These are phyloP conservation scores for Pterostichus niger DNA, from an alignment of 2,888 invertebrate species.

Conservation along the genomic window DNA sequence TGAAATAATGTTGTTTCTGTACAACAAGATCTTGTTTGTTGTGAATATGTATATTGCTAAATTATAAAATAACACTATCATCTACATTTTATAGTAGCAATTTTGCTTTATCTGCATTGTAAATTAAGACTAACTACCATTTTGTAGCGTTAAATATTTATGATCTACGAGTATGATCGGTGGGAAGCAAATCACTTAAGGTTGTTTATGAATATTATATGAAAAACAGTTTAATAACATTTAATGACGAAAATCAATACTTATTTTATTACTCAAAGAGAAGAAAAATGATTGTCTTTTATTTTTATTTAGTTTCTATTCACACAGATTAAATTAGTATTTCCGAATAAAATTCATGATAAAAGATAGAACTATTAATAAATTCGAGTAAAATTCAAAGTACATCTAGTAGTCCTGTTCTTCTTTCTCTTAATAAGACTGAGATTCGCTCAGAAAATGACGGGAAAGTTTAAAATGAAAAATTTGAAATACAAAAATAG, in stretches of 20 bases:
- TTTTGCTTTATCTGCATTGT: slow-evolving; percentile 27
- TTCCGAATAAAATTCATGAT: too few species aligned
- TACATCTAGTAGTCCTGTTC: too few species aligned
- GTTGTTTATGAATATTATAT: not conserved
- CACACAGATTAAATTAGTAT: too few species aligned
- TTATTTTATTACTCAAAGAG: too few species aligned
- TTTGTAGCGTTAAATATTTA: slow-evolving; percentile 42
- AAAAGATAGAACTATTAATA: too few species aligned
- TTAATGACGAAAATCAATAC: slow-evolving; percentile 1
- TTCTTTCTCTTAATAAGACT: too few species aligned
- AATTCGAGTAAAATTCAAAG: too few species aligned
- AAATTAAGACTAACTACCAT: slow-evolving; percentile 18
- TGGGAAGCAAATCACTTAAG: not conserved
- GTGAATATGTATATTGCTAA: slow-evolving; percentile 16
- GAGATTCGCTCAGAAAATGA: too few species aligned
- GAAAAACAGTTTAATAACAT: slow-evolving; percentile 12
- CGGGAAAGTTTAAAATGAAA: not conserved
- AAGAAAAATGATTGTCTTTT: too few species aligned
- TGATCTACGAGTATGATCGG: slow-evolving; percentile 34
- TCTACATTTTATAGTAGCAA: slow-evolving; percentile 39
- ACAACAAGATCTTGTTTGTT: not conserved
- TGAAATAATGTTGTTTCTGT: too few species aligned
- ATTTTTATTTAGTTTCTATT: too few species aligned
- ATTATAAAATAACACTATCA: slow-evolving; percentile 23
- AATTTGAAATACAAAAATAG: too few species aligned